Conservation (phyloP, 1,140 invertebrate genomes). For the Atta texana region DNA sequence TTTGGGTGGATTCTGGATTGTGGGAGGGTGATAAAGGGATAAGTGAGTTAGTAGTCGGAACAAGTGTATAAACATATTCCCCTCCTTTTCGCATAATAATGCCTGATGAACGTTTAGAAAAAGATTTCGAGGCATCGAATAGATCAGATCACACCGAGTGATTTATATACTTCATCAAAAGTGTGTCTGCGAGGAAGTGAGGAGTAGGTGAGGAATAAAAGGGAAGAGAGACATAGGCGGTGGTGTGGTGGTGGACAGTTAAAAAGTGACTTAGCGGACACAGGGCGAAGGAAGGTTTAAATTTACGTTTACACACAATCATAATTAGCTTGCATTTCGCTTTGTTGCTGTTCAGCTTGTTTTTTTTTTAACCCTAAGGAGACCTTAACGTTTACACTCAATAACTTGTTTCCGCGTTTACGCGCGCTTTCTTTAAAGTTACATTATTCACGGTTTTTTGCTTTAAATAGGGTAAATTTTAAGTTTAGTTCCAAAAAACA, state of each 20-base stretch:
- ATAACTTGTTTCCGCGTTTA: constrained; percentile 78
- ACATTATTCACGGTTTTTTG: constrained; percentile 72
- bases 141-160: constrained; percentile 77
- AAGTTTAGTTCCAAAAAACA: constrained; percentile 86
- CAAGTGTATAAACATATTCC: constrained; percentile 70
- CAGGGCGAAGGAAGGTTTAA: constrained; percentile 75
- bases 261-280: constrained; percentile 67
- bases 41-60: constrained; percentile 76
- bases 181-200: constrained; percentile 53
- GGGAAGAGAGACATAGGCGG: constrained; percentile 29
- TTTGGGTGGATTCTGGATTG: constrained; percentile 27
- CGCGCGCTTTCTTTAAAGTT: constrained; percentile 69
- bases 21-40: constrained; percentile 64
- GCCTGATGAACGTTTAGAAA: constrained; percentile 82
- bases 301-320: constrained; percentile 84
- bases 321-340: constrained; percentile 81
- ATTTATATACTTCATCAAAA: constrained; percentile 65
- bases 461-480: constrained; percentile 82
- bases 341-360: constrained; percentile 73
- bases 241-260: constrained; percentile 52
- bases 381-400: constrained; percentile 85
- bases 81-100: constrained; percentile 66
- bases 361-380: constrained; percentile 80
- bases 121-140: constrained; percentile 73
- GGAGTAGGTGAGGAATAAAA: constrained; percentile 1